Conservation (phyloP, 2,113 vertebrate genomes). For the Prionailurus bengalensis region DNA sequence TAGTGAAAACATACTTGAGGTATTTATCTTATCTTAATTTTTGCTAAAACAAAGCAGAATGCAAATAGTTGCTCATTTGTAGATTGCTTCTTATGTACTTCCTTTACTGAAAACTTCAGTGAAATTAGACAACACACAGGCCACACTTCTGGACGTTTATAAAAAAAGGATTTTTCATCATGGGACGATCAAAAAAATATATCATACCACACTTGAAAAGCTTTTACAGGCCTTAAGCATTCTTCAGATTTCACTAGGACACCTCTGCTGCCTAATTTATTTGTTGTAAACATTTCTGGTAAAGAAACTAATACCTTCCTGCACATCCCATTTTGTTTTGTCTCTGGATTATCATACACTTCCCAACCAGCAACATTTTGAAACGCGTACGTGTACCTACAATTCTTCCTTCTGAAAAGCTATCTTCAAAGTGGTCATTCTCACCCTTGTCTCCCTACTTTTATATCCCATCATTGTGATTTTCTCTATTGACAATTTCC, state of each 20-base stretch:
- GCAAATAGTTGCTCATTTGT: slow-evolving; percentile 75
- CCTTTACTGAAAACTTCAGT: slow-evolving; percentile 76
- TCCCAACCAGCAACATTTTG: slow-evolving; percentile 77
- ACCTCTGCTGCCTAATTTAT: slow-evolving; percentile 82
- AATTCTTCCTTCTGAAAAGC: slow-evolving; percentile 90
- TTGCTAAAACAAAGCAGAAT: slow-evolving; percentile 82
- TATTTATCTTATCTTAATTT: slow-evolving; percentile 73
- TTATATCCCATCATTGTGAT: slow-evolving; percentile 93
- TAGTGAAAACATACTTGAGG: slow-evolving; percentile 73
- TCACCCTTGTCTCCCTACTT: slow-evolving; percentile 93
- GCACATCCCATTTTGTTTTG: slow-evolving; percentile 76
- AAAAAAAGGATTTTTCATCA: slow-evolving; percentile 84
- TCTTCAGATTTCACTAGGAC: slow-evolving; percentile 81
- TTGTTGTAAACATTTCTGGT: slow-evolving; percentile 85
- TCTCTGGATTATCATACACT: slow-evolving; percentile 79
- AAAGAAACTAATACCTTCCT: slow-evolving; percentile 83
- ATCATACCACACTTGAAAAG: slow-evolving; percentile 78
- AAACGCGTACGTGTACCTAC: slow-evolving; percentile 75
- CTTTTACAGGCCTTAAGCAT: slow-evolving; percentile 81
- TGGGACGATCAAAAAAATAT: slow-evolving; percentile 86
- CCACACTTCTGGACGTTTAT: slow-evolving; percentile 82
- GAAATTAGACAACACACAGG: slow-evolving; percentile 83
- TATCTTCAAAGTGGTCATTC: slow-evolving; percentile 94
- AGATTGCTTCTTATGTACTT: slow-evolving; percentile 74
- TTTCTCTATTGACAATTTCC: slow-evolving; percentile 95